Conservation (phyloP, 35 echinoderm and acorn worm genomes). For the Ophioderma brevispina region DNA sequence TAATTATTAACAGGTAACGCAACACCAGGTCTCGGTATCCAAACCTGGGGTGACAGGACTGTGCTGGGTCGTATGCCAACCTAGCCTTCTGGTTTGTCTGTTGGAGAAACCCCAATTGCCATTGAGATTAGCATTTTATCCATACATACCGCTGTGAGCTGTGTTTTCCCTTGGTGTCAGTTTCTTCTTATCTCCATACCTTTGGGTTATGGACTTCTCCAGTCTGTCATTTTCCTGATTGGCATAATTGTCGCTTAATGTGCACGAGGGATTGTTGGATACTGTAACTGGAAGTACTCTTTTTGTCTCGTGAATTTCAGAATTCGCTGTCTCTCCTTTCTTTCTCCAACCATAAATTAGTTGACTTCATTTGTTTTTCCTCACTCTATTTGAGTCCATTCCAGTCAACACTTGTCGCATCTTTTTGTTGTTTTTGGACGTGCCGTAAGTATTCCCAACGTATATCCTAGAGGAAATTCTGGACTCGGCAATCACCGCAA, state of each 20-base stretch:
- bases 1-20: constrained; percentile 72
- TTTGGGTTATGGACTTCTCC: constrained; percentile 74
- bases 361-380: too few species aligned
- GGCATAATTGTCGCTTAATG: constrained; percentile 99
- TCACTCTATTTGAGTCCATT: too few species aligned
- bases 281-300: constrained; percentile 99
- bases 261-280: constrained; percentile 93
- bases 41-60: constrained; percentile 83
- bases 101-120: constrained; percentile 95
- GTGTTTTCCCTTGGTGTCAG: constrained; percentile 88
- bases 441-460: too few species aligned
- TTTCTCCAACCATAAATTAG: too few species aligned
- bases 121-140: constrained; percentile 97
- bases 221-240: constrained; percentile 93
- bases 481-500: too few species aligned
- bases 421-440: too few species aligned
- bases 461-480: too few species aligned
- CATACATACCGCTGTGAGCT: constrained; percentile 89
- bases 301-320: too few species aligned
- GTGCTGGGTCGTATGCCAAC: constrained; percentile 97
- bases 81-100: constrained; percentile 84
- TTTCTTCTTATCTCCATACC: constrained; percentile 87
- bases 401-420: too few species aligned
- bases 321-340: too few species aligned
- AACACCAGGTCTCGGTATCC: constrained; percentile 83